A percentile compares a stretch with the other conserved stretches of the same genome.
Evolutionary conservation across 2,888 invertebrate genomes (phyloP).

Genomic region (Scaptomyza reducta): DNA sequence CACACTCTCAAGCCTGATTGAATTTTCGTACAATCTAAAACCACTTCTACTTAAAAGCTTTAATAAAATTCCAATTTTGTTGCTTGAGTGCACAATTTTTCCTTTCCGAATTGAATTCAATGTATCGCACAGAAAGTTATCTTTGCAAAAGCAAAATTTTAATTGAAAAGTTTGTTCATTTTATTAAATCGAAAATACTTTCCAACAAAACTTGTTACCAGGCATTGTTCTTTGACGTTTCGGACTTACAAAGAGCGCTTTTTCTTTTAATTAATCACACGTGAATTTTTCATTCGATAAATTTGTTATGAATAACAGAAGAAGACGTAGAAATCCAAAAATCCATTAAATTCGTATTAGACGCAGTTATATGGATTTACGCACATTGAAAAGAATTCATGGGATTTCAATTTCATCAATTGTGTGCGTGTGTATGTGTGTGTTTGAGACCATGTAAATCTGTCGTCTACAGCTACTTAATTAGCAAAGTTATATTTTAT

Average conservation of each 20-base stretch:
- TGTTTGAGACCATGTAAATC: slow-evolving; percentile 26
- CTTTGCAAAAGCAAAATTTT: too few relatives aligned
- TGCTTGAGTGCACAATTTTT: not conserved
- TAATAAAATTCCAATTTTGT: not conserved
- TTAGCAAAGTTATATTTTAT: slow-evolving; percentile 59
- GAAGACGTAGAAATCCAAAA: not conserved
- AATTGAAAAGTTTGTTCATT: not conserved
- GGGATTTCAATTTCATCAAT: not conserved
- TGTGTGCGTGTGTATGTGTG: not conserved
- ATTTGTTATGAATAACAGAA: not conserved
- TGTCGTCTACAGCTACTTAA: slow-evolving; percentile 56
- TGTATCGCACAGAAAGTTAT: too few relatives aligned
- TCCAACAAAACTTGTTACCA: not conserved
- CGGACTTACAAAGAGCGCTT: not conserved
- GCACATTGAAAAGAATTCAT: slow-evolving; percentile 1
- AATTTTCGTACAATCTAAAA: too few relatives aligned
- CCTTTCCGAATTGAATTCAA: too few relatives aligned
- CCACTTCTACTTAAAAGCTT: too few relatives aligned
- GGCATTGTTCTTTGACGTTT: not conserved
- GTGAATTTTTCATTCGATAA: not conserved
- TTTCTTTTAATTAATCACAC: not conserved
- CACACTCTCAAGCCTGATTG: too few relatives aligned
- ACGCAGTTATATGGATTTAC: slow-evolving; percentile 23
- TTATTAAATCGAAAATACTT: not conserved
- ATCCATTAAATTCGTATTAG: slow-evolving; percentile 24